A percentile compares a stretch with the other conserved stretches of the same genome.
phyloP scores from a whole-genome alignment of 2,888 invertebrate genomes.

The Apocheima hispidaria region DNA sequence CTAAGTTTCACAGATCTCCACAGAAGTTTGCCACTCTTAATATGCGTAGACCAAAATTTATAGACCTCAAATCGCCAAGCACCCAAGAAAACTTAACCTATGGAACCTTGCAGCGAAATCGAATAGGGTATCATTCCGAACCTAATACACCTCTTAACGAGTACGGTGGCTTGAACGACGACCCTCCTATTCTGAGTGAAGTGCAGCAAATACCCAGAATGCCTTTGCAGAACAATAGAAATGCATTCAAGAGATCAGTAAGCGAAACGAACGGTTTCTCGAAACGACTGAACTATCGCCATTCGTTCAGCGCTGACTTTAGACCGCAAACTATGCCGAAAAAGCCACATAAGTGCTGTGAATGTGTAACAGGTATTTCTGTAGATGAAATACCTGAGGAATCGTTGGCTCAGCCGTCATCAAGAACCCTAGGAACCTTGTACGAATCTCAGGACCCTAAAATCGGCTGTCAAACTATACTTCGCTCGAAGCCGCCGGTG shows the following conservation, averaged over 20 bases:
- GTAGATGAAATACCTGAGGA: constrained; percentile 68
- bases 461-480: constrained; percentile 88
- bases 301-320: constrained; percentile 80
- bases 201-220: constrained; percentile 79
- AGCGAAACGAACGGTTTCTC: constrained; percentile 82
- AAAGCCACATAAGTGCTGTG: constrained; percentile 82
- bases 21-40: constrained; percentile 83
- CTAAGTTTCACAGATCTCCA: constrained; percentile 80
- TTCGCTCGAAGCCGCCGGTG: constrained; percentile 89
- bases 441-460: constrained; percentile 88
- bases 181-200: constrained; percentile 72
- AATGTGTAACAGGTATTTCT: constrained; percentile 80
- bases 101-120: constrained; percentile 76
- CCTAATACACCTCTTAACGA: constrained; percentile 80
- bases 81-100: constrained; percentile 72
- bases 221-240: constrained; percentile 78
- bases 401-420: constrained; percentile 64
- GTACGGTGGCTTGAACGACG: constrained; percentile 63
- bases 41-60: constrained; percentile 78
- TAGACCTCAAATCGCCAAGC: constrained; percentile 71
- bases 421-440: constrained; percentile 79
- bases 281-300: constrained; percentile 79
- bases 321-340: constrained; percentile 65
- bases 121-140: constrained; percentile 81
- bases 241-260: constrained; percentile 77